Evolutionary conservation across 2,888 invertebrate genomes (phyloP).

Genomic region (Megaustenia siamemsis): DNA sequence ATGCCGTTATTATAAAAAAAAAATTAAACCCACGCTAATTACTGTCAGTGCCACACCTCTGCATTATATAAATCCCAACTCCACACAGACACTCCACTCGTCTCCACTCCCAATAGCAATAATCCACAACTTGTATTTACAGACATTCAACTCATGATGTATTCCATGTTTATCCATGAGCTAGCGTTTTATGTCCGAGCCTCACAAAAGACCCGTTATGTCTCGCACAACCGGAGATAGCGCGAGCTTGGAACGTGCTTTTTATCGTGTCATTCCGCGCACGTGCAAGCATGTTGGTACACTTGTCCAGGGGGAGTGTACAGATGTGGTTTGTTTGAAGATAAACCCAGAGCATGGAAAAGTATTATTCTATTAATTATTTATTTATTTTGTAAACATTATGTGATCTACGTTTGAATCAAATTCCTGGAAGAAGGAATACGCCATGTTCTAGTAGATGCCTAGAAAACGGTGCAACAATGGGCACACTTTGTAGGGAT

Average conservation of each 20-base stretch:
- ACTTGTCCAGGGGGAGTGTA: background rate
- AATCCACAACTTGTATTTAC: background rate
- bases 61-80: too few relatives aligned
- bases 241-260: background rate
- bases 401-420: too few relatives aligned
- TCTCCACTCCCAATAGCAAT: background rate
- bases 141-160: background rate
- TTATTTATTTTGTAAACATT: too few relatives aligned
- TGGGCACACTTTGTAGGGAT: too few relatives aligned
- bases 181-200: background rate
- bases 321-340: background rate
- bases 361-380: too few relatives aligned
- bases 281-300: conserved; percentile 29
- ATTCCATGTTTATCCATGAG: background rate
- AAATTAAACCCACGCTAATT: too few relatives aligned
- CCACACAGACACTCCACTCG: too few relatives aligned
- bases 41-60: too few relatives aligned
- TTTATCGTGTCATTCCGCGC: conserved; percentile 29
- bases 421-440: too few relatives aligned
- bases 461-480: too few relatives aligned
- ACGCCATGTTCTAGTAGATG: too few relatives aligned
- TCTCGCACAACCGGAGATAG: background rate
- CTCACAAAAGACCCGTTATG: background rate
- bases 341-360: background rate
- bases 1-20: too few relatives aligned